A percentile compares a stretch with the other conserved stretches of the same genome.
These are phyloP conservation scores for Azorinus chamasolen DNA, from an alignment of 2,888 invertebrate species.

Conservation along the genomic window DNA sequence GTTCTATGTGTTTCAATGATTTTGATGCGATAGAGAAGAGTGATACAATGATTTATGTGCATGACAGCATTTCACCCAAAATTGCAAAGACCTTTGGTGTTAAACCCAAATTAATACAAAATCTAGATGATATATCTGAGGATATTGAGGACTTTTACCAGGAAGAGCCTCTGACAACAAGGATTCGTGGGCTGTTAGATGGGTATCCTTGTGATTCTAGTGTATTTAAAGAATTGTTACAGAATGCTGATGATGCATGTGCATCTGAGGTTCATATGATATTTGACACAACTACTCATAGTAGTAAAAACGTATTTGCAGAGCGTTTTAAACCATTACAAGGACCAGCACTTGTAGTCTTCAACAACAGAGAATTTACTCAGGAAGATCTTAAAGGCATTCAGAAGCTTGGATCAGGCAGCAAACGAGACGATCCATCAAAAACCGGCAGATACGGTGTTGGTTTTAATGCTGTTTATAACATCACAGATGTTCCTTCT, in stretches of 20 bases:
- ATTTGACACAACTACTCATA: constrained; percentile 25
- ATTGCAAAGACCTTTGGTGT: constrained; percentile 34
- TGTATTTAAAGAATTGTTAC: constrained; percentile 83
- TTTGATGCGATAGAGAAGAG: constrained; percentile 69
- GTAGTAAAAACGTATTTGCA: constrained; percentile 13
- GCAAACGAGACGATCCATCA: constrained; percentile 72
- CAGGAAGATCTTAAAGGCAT: constrained; percentile 72
- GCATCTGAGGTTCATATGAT: constrained; percentile 66
- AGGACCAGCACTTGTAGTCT: constrained; percentile 78
- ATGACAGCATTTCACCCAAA: constrained; percentile 41
- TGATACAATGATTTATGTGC: constrained; percentile 63
- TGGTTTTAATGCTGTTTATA: constrained; percentile 80
- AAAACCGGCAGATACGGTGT: constrained; percentile 79
- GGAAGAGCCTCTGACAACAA: constrained; percentile 77
- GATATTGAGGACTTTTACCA: constrained; percentile 75
- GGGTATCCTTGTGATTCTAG: constrained; percentile 81
- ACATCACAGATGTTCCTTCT: constrained; percentile 77
- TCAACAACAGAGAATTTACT: constrained; percentile 74
- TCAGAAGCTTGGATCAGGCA: constrained; percentile 73
- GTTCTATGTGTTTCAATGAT: constrained; percentile 76
- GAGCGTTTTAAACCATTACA: constrained; percentile 56
- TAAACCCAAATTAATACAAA: constrained; percentile 53
- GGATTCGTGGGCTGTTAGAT: constrained; percentile 78
- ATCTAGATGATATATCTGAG: constrained; percentile 69
- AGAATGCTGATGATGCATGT: constrained; percentile 83